Percentiles rank a stretch among this genome's conserved stretches.
Conservation (phyloP, 2,797 vertebrate species). For the Crocodylus rhombifer region DNA sequence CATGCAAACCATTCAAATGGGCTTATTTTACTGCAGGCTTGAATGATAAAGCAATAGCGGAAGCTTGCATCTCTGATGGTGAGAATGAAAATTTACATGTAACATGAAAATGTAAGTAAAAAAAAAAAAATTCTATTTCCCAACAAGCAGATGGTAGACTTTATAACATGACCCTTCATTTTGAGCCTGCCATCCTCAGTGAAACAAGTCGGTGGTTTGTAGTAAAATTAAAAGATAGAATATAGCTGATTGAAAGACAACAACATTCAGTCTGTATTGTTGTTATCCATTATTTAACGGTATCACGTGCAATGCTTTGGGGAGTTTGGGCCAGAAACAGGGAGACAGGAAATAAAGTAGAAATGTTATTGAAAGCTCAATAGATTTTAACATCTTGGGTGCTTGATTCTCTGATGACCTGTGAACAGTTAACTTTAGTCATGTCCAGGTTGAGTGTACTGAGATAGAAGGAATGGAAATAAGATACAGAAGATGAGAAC, state of each 20-base stretch:
- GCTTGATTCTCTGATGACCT: constrained; percentile 18
- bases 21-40: background rate
- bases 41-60: background rate
- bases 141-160: background rate
- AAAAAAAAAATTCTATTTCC: background rate
- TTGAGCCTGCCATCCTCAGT: background rate
- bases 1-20: background rate
- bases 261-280: background rate
- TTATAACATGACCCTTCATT: background rate
- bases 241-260: background rate
- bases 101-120: background rate
- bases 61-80: background rate
- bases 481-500: background rate
- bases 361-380: constrained; percentile 9
- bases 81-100: background rate
- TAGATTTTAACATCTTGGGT: background rate
- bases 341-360: constrained; percentile 4
- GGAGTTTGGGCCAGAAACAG: background rate
- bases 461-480: constrained; percentile 14
- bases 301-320: background rate
- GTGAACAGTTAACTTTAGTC: background rate
- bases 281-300: background rate
- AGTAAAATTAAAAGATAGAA: background rate
- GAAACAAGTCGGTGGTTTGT: background rate
- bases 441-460: background rate